Evolutionary conservation across 2,113 vertebrate species (phyloP), one percentile per base, ranked within the genome.

Genomic region (Heterochromis multidens): DNA sequence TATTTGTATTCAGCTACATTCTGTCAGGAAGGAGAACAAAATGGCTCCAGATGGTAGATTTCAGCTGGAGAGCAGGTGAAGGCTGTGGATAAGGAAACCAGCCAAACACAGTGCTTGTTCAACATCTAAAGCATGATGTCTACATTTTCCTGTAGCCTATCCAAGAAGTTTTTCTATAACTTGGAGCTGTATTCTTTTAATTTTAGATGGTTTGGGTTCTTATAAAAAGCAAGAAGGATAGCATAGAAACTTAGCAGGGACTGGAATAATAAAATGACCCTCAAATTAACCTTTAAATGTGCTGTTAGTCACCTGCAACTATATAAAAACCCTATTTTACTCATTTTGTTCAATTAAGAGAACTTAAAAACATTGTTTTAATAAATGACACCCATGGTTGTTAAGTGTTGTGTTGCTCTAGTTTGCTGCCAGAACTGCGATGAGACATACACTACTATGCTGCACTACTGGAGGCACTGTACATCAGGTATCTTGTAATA

Each of bases 1-100:
- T 19, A 77, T 86, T 65, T 77, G 27, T 59, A 86, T 86, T 86
- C 84, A 29, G 59, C 54, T 29, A 52, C 46, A 35, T 63, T 57
- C 49, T 25, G 5, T 35, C 52, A 49, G 79, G 21, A 17, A 46
- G 6, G 49, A 67, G 23, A 86, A 58, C 23, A 57, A 78, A 33
- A 65, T 27, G 60, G 52, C 60, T 77, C 49, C 79, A 77, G 58
- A 58, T 65, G 65, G 59, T 17, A 17, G 52, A 58, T 14, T 33
- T 54, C 33, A 35, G 11, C 49, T 23, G 43, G 9, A 12, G 52
- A 61, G 57, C 21, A 19, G 40, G 40, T 77, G 57, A n/a, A 83
- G 11, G 46, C 72, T 43, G 8, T 4, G n/a, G 77, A 74, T 80
- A 17, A 56, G 43, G 43, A 80, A n/a, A 37, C n/a, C 57, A 60